Evolutionary conservation across 2,888 invertebrate species (phyloP).

Genomic region (Hirtodrosophila cameraria): DNA sequence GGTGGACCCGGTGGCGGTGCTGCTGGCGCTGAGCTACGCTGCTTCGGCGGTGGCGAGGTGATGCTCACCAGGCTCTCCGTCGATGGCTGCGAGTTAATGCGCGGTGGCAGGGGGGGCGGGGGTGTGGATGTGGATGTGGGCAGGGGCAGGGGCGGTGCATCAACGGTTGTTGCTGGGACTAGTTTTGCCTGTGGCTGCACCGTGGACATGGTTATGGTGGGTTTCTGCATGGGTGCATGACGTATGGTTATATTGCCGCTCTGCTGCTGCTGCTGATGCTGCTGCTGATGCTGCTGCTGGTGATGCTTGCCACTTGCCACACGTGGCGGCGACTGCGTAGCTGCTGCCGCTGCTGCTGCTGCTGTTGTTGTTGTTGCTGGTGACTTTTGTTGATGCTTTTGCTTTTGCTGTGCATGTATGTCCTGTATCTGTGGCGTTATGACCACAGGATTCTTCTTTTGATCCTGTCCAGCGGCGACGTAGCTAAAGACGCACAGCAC

Average conservation of each 20-base stretch:
- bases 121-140: constrained; percentile 30
- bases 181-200: constrained; percentile 82
- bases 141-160: constrained; percentile 72
- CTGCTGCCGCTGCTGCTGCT: constrained; percentile 54
- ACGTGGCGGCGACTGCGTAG: constrained; percentile 63
- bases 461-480: constrained; percentile 95
- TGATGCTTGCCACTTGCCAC: constrained; percentile 36
- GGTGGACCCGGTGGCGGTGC: constrained; percentile 83
- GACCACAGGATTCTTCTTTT: constrained; percentile 85
- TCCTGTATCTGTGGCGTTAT: constrained; percentile 83
- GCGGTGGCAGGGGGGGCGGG: constrained; percentile 74
- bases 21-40: too few relatives aligned
- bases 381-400: constrained; percentile 66
- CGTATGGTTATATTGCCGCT: constrained; percentile 74
- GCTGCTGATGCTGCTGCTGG: constrained; percentile 47
- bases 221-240: constrained; percentile 83
- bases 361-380: constrained; percentile 31
- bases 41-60: constrained; percentile 73
- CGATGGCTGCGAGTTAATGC: constrained; percentile 81
- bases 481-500: constrained; percentile 99
- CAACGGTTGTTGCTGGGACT: constrained; percentile 32
- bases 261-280: constrained; percentile 7
- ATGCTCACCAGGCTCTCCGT: constrained; percentile 72
- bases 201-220: constrained; percentile 82
- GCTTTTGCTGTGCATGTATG: constrained; percentile 82